Conservation (phyloP, 2,888 invertebrate genomes). For the Protophormia terraenovae region DNA sequence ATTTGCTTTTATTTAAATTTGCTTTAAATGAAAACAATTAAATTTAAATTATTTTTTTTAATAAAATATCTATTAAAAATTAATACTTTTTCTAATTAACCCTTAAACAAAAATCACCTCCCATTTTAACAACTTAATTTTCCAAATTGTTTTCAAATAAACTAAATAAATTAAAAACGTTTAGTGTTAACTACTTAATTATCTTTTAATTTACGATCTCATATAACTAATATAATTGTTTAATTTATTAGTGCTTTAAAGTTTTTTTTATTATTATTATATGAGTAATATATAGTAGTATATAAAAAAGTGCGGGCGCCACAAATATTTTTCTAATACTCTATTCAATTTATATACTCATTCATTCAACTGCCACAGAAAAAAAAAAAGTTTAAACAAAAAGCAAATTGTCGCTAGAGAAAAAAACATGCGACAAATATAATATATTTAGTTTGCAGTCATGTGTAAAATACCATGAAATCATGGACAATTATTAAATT, state of each 20-base stretch:
- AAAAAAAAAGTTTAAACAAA: neutral
- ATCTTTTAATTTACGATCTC: constrained; percentile 27
- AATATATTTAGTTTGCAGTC: constrained; percentile 19
- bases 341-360: neutral
- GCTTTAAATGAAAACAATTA: too few relatives aligned
- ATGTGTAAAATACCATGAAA: constrained; percentile 55
- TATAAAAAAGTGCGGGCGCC: neutral
- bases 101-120: neutral
- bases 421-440: neutral
- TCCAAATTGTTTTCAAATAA: neutral
- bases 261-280: neutral
- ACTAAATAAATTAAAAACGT: neutral
- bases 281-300: neutral
- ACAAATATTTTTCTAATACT: constrained; percentile 10
- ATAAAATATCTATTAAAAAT: too few relatives aligned
- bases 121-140: neutral
- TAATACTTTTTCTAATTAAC: neutral
- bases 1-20: too few relatives aligned
- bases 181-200: constrained; percentile 21
- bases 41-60: too few relatives aligned
- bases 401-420: neutral
- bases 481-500: constrained; percentile 51
- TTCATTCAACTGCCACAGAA: neutral
- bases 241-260: neutral
- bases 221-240: constrained; percentile 1